Base-by-base conservation (phyloP, 2,888 invertebrate genomes). In the Patella pellucida region DNA sequence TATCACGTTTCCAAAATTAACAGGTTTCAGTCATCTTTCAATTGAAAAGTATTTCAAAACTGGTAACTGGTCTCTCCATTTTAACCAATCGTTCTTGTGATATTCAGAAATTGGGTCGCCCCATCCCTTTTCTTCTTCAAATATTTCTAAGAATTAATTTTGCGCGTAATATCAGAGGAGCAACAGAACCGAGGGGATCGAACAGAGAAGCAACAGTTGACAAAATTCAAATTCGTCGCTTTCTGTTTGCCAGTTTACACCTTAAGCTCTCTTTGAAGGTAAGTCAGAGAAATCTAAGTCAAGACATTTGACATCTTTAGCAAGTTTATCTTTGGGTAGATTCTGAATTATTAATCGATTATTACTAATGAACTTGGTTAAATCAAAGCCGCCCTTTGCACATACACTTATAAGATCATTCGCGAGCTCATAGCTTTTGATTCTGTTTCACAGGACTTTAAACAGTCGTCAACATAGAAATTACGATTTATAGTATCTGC, bases 401-500 rank as follows among this genome's bases (percentile, higher is more conserved):
- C 74, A 74, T 9, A 69, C 11, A n/a, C 50, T 15, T 7, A 51
- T 27, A 2, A 76, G 19, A 23, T 81, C 70, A 19, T 67, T 50
- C 16, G 67, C 16, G 27, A 72, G 50, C n/a, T 72, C 3, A 74
- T 23, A 2, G 74, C 75, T 51, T 69, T n/a, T 5, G 16, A 16
- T 27, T 75, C 73, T 2, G 73, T 69, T 68, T 71, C 14, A 3
- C 76, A 73, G 7, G 78, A 80, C 51, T 73, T 78, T 67, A 80
- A 52, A 52, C 76, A 78, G 68, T 80, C 78, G 54, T 78, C 78
- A 1, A 76, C 76, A 52, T 80, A 80, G 54, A 80, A 78, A 52
- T 80, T 78, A 3, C 72, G 54, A 31, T 56, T 23, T 16, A 72
- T 50, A 19, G 71, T 52, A 27, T 71, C 71, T 14, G 54, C 16